A percentile compares a stretch with the other conserved stretches of the same genome.
Conservation (phyloP, 1,140 invertebrate species). For the Cyrtorhinus lividipennis region DNA sequence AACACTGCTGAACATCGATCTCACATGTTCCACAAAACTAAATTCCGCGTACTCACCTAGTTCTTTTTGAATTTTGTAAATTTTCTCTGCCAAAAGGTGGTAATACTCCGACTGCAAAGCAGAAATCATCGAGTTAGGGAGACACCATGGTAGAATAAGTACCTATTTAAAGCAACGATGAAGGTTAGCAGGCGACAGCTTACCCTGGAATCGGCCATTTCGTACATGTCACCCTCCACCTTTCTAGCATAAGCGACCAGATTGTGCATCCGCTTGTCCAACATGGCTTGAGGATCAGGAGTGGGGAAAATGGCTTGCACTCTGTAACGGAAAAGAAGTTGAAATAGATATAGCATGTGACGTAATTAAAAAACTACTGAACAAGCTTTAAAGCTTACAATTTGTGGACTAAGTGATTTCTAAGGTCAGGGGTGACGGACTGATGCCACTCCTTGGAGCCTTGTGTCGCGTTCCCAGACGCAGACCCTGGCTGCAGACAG, state of each 20-base stretch:
- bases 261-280: constrained; percentile 87
- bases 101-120: constrained; percentile 79
- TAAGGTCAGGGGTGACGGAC: constrained; percentile 85
- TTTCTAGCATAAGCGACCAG: constrained; percentile 95
- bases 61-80: constrained; percentile 99
- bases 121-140: constrained; percentile 9
- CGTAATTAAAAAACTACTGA: too few species aligned
- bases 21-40: background rate
- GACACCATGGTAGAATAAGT: background rate
- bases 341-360: too few species aligned
- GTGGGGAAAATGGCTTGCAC: constrained; percentile 99
- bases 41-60: constrained; percentile 45
- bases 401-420: constrained; percentile 98
- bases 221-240: constrained; percentile 99
- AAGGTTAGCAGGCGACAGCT: too few species aligned
- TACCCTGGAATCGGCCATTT: constrained; percentile 81
- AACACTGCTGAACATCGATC: too few species aligned
- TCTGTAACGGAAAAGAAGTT: too few species aligned
- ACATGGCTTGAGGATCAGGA: constrained; percentile 58
- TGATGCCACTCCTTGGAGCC: constrained; percentile 96
- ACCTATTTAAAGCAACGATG: too few species aligned
- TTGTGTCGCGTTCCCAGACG: constrained; percentile 64
- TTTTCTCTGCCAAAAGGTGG: constrained; percentile 94
- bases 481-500: constrained; percentile 37
- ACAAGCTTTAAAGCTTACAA: too few species aligned